A percentile compares a stretch with the other conserved stretches of the same genome.
Evolutionary conservation across 2,888 invertebrate genomes (phyloP).

Genomic region (Agonopterix subpropinquella): DNA sequence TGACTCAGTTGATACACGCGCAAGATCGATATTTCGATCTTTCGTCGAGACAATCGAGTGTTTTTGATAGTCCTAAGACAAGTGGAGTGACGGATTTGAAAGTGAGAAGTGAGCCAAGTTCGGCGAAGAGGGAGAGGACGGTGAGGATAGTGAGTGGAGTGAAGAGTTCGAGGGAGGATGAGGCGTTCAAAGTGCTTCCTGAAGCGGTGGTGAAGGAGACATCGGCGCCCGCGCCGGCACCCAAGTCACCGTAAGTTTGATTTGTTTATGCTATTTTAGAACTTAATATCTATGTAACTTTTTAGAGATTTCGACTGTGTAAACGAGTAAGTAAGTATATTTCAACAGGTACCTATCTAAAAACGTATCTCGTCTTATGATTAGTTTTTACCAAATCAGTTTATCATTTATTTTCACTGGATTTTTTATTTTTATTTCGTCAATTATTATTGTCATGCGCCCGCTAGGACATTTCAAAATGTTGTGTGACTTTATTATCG

Average conservation of each 20-base stretch:
- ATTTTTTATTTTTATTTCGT: too few species aligned
- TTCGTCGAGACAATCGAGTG: slow-evolving; percentile 35
- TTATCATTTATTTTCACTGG: too few species aligned
- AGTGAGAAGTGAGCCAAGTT: slow-evolving; percentile 36
- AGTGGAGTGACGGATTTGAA: slow-evolving; percentile 16
- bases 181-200: background rate
- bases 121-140: slow-evolving; percentile 16
- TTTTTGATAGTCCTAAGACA: slow-evolving; percentile 15
- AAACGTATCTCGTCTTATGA: too few species aligned
- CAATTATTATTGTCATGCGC: too few species aligned
- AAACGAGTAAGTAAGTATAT: too few species aligned
- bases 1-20: slow-evolving; percentile 63
- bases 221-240: background rate
- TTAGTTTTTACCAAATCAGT: too few species aligned
- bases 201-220: slow-evolving; percentile 10
- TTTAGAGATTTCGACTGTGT: too few species aligned
- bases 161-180: slow-evolving; percentile 9
- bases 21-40: slow-evolving; percentile 66
- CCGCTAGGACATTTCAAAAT: too few species aligned
- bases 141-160: slow-evolving; percentile 9
- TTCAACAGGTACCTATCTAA: too few species aligned
- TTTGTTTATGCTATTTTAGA: background rate
- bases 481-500: too few species aligned
- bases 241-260: slow-evolving; percentile 7
- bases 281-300: too few species aligned